Evolutionary conservation across 1,140 invertebrate genomes (phyloP).

Genomic region (Neoseiulus cucumeris): DNA sequence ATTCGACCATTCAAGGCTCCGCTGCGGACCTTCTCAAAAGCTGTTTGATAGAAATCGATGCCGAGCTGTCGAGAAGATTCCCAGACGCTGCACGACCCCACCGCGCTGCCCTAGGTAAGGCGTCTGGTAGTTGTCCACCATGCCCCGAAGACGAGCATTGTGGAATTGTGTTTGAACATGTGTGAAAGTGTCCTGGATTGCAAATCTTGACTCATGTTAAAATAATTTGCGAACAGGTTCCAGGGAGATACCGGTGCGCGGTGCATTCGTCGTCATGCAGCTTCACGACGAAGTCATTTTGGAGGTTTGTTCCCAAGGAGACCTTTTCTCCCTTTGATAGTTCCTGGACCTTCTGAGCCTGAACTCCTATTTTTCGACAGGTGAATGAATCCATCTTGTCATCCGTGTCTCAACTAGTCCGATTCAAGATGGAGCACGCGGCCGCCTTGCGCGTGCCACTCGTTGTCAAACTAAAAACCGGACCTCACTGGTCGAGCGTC

Average conservation of each 20-base stretch:
- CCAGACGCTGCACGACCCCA: constrained; percentile 20
- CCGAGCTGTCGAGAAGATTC: constrained; percentile 28
- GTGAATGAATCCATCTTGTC: background rate
- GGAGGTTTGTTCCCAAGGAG: constrained; percentile 42
- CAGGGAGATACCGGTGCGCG: constrained; percentile 14
- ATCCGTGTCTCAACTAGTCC: background rate
- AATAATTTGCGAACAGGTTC: no score
- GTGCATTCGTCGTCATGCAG: constrained; percentile 54
- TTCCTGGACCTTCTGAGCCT: no score
- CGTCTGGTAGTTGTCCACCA: background rate
- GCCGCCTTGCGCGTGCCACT: background rate
- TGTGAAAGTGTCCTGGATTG: no score
- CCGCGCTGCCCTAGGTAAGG: constrained; percentile 14
- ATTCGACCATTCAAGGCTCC: constrained; percentile 83
- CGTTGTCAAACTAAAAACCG: background rate
- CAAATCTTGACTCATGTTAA: no score
- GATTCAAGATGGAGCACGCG: background rate
- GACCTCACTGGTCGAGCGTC: constrained; percentile 6
- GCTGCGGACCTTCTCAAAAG: constrained; percentile 82
- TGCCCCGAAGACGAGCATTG: no score
- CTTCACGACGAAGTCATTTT: constrained; percentile 91
- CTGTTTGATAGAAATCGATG: constrained; percentile 60
- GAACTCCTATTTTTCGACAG: background rate
- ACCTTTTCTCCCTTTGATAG: no score
- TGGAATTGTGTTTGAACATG: no score